Evolutionary conservation across 1,140 invertebrate genomes (phyloP), one percentile per base, ranked within the genome.

Genomic region (Apis dorsata): DNA sequence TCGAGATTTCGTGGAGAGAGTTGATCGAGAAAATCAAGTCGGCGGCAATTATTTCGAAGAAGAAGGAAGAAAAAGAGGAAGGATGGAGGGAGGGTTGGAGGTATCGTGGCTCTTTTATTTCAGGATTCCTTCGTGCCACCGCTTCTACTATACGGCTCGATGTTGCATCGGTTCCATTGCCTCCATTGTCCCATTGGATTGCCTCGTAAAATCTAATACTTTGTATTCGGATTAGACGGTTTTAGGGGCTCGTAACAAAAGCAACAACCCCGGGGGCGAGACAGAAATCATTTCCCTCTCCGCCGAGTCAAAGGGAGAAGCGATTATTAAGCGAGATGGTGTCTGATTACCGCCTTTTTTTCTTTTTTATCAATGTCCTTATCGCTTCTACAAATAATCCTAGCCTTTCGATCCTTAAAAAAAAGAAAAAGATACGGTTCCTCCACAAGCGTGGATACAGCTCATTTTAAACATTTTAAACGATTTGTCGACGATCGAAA

Each of bases 191-290:
- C 77, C 77, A n/a, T 28, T 68, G 65, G 77, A 85, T 88, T 83
- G 79, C 70, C 73, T 83, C 87, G 81, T 88, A 88, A 88, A 88
- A 79, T 88, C 75, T 87, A 88, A 86, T 86, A 88, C 63, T 62
- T 86, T 88, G 84, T 79, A 75, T 80, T 72, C 71, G 84, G 84
- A 88, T 89, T 88, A 86, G 86, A 81, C 79, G 74, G 81, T 73
- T 83, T 85, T 80, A 85, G 63, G 74, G 73, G 60, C 69, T 65
- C 77, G 65, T 81, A 78, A 87, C 83, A 78, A 88, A 80, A 63
- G 79, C 55, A 60, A 53, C 74, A 55, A 53, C n/a, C 59, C 34
- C 10, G 10, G 12, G 24, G 63, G 63, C 75, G n/a, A 24, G 53
- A 57, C 77, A 70, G 69, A 73, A 83, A 85, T 81, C 76, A 78